A percentile compares a stretch with the other conserved stretches of the same genome.
Evolutionary conservation across 2,797 vertebrate species (phyloP).

Genomic region (Pangasius krempfi): DNA sequence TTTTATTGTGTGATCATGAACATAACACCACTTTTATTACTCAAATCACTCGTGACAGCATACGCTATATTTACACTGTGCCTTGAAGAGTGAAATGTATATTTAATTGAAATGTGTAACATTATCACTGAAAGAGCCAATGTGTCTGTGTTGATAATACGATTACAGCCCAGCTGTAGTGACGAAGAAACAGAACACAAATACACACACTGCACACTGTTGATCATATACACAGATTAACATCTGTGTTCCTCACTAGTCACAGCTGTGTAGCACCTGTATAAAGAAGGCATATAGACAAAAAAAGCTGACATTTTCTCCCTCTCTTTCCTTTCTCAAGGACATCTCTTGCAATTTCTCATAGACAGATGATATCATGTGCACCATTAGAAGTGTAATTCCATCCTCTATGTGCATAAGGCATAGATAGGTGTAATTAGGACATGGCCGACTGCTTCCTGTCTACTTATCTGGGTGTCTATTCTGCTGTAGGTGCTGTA

Average conservation of each 20-base stretch:
- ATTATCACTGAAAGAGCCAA: not conserved
- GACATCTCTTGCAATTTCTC: conserved; percentile 30
- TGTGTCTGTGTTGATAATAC: not conserved
- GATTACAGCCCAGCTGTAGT: not conserved
- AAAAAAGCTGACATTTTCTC: not conserved
- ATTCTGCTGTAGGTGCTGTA: conserved; percentile 13
- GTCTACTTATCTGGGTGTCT: conserved; percentile 4
- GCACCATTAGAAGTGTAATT: conserved; percentile 36
- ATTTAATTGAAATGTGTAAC: not conserved
- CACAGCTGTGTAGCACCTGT: conserved; percentile 31
- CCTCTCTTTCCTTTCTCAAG: conserved; percentile 19
- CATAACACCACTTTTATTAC: conserved; percentile 15
- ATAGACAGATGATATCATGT: conserved; percentile 25
- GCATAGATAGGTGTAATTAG: conserved; percentile 27
- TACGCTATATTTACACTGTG: not conserved
- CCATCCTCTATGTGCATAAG: conserved; percentile 34
- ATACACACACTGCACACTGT: not conserved
- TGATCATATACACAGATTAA: conserved; percentile 11
- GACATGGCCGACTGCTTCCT: conserved; percentile 2
- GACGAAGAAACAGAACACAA: not conserved
- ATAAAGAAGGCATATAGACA: not conserved
- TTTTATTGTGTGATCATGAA: not conserved
- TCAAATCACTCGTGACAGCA: not conserved
- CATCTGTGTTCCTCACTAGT: conserved; percentile 3
- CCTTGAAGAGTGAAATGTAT: conserved; percentile 24